A percentile compares a stretch with the other conserved stretches of the same genome.
These are phyloP conservation scores for Drosophila sproati DNA, from an alignment of 1,140 invertebrate species.

Conservation along the genomic window DNA sequence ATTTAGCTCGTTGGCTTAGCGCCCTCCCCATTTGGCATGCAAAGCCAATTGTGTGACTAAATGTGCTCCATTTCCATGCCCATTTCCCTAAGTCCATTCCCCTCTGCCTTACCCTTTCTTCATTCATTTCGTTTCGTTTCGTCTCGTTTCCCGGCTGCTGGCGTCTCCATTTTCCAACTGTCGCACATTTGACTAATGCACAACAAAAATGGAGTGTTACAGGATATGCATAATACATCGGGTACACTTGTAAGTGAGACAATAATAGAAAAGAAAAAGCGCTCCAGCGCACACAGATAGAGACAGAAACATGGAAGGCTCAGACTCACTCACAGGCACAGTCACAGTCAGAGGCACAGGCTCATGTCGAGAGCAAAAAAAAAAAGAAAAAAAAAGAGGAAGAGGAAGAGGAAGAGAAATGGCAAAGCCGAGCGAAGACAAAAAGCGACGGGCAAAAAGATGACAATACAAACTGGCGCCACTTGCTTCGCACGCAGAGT, in stretches of 20 bases:
- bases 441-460: constrained; percentile 62
- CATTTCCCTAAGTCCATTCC: constrained; percentile 23
- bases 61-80: constrained; percentile 56
- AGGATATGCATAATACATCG: constrained; percentile 83
- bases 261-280: constrained; percentile 82
- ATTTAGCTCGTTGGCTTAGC: constrained; percentile 38
- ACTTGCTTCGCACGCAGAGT: constrained; percentile 76
- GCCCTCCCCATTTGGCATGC: constrained; percentile 40
- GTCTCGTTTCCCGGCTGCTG: constrained; percentile 17
- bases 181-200: constrained; percentile 82
- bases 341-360: neutral
- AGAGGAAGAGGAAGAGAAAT: constrained; percentile 28
- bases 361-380: constrained; percentile 17
- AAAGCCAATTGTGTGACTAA: constrained; percentile 76
- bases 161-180: constrained; percentile 72
- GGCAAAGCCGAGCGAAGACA: constrained; percentile 40
- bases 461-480: constrained; percentile 81
- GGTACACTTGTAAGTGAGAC: constrained; percentile 83
- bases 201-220: constrained; percentile 83
- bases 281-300: constrained; percentile 50
- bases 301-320: constrained; percentile 31
- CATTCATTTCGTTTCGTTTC: neutral
- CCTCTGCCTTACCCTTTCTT: neutral
- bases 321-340: constrained; percentile 6
- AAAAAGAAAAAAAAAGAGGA: constrained; percentile 21